Base-by-base conservation (phyloP, 2,113 vertebrate species). In the Crotophaga sulcirostris region DNA sequence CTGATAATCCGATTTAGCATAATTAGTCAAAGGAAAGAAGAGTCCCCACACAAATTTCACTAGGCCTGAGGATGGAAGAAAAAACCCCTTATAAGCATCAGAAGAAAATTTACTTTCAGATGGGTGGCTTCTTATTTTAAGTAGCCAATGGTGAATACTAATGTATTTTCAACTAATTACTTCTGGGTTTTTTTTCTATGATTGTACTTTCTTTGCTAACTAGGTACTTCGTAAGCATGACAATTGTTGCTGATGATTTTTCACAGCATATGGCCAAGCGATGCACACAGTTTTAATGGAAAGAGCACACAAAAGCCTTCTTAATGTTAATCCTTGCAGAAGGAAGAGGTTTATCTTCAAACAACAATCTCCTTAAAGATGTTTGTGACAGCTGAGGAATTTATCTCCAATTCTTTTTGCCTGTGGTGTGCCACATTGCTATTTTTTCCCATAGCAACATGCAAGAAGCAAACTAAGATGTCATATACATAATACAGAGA, bases 401-500 rank as follows among this genome's bases (percentile, higher is more conserved):
- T 98, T 97, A 98, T 98, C 97, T 97, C 79, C 94, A 89, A 97
- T 92, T 97, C 96, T 93, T 96, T 96, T 80, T 96, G 96, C 96
- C 95, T 63, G 64, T 90, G 23, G 68, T 96, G 84, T 94, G 95
- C 96, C 96, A 95, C 97, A 88, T 52, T 85, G 97, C 94, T 97
- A 55, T 92, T 97, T 97, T n/a, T 97, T 96, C 94, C 96, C 96
- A 82, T 2, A 97, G 97, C 97, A 96, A 97, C 94, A 89, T 85
- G 94, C 89, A 90, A 89, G 97, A 96, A 96, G 97, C 94, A 96
- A 97, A 98, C 96, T 96, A 97, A 97, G 96, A 97, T 97, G 98
- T 98, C 97, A 98, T 97, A 97, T 97, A 97, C 97, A 97, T 98
- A 98, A 98, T 97, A 96, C 68, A 95, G 96, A 98, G 98, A 98